phyloP scores from a whole-genome alignment of 1,140 invertebrate species.

The Fopius arisanus region DNA sequence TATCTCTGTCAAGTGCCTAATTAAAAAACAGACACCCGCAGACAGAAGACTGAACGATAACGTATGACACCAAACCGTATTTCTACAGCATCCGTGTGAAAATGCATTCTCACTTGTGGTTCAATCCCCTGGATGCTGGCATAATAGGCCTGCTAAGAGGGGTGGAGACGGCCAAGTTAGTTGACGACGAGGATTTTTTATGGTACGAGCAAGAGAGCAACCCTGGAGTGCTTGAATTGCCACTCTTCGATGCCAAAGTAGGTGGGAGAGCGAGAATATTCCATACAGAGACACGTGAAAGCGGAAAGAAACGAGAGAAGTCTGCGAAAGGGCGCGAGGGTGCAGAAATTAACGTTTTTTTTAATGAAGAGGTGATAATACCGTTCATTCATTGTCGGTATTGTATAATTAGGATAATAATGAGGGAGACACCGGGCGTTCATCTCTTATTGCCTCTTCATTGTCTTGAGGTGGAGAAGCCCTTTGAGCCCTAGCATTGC shows the following conservation, averaged over 20 bases:
- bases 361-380: constrained; percentile 42
- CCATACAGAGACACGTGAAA: constrained; percentile 16
- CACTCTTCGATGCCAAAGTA: constrained; percentile 61
- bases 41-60: constrained; percentile 40
- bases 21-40: constrained; percentile 62
- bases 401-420: constrained; percentile 66
- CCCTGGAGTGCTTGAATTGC: constrained; percentile 63
- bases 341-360: constrained; percentile 13
- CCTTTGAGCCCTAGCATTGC: no score
- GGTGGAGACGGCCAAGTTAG: constrained; percentile 47
- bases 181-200: constrained; percentile 42
- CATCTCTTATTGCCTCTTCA: constrained; percentile 27
- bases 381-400: constrained; percentile 58
- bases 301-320: constrained; percentile 27
- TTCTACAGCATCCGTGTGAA: background rate
- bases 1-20: constrained; percentile 59
- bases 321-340: constrained; percentile 26
- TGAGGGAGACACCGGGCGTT: constrained; percentile 52
- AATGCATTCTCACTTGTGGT: constrained; percentile 5
- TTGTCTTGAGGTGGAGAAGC: constrained; percentile 3
- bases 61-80: background rate
- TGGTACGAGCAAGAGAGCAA: constrained; percentile 36
- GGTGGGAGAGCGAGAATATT: constrained; percentile 40
- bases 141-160: constrained; percentile 51
- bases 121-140: background rate